Conservation (phyloP, 2,888 invertebrate genomes). For the Odontocolon sp. region DNA sequence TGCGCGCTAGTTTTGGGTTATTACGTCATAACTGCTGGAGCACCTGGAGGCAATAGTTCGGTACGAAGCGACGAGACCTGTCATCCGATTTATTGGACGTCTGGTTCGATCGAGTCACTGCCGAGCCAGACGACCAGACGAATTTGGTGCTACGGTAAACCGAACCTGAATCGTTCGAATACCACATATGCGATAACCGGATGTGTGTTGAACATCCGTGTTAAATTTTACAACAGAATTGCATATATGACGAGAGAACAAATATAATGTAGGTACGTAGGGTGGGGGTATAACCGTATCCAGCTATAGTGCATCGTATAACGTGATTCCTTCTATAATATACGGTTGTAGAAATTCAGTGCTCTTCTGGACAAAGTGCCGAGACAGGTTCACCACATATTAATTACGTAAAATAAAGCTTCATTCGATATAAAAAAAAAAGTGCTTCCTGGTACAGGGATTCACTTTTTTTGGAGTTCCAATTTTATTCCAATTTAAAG, state of each 20-base stretch:
- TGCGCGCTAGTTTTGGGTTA: conserved; percentile 73
- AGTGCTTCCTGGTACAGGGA: too few species aligned
- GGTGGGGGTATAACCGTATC: neutral
- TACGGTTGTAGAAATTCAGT: conserved; percentile 45
- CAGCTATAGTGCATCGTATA: conserved; percentile 14
- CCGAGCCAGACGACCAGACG: conserved; percentile 62
- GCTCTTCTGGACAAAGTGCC: conserved; percentile 16
- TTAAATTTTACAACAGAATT: conserved; percentile 37
- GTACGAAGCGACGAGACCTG: conserved; percentile 69
- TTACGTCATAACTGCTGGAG: conserved; percentile 74
- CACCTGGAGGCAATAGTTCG: conserved; percentile 76
- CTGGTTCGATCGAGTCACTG: conserved; percentile 58
- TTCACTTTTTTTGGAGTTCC: too few species aligned
- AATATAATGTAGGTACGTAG: conserved; percentile 27
- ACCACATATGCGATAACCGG: conserved; percentile 29
- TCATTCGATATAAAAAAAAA: too few species aligned
- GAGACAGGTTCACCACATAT: conserved; percentile 39
- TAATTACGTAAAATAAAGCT: conserved; percentile 18
- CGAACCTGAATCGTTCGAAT: conserved; percentile 50
- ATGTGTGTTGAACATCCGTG: conserved; percentile 30
- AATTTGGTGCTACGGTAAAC: conserved; percentile 55
- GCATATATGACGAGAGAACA: conserved; percentile 25
- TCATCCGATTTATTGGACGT: conserved; percentile 72
- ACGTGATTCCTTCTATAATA: conserved; percentile 28
- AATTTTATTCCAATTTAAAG: too few species aligned